These are phyloP conservation scores for Hermodice carunculata DNA, from an alignment of 2,888 invertebrate genomes.

Conservation along the genomic window DNA sequence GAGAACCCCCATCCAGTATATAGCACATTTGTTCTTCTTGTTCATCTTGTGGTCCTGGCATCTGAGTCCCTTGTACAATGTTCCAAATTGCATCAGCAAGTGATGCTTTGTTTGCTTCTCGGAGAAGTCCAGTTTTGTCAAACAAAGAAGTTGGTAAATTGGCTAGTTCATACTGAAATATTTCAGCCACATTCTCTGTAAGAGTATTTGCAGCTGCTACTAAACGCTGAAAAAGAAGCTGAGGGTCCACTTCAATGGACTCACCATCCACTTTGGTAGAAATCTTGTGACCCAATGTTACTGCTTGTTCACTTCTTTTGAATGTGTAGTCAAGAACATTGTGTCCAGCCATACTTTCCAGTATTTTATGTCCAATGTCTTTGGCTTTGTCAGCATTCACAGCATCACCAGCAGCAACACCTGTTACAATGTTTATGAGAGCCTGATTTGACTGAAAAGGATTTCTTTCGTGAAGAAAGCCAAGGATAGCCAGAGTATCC, in stretches of 20 bases:
- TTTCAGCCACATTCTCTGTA: neutral
- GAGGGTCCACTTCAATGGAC: constrained; percentile 37
- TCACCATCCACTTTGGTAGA: constrained; percentile 26
- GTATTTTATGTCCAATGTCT: constrained; percentile 30
- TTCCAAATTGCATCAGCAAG: constrained; percentile 9
- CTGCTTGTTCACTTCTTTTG: constrained; percentile 32
- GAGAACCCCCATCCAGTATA: constrained; percentile 46
- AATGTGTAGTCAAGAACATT: constrained; percentile 30
- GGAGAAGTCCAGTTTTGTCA: neutral
- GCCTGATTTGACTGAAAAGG: constrained; percentile 33
- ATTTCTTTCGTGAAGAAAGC: constrained; percentile 32
- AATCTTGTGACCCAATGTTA: constrained; percentile 26
- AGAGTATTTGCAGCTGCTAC: constrained; percentile 21
- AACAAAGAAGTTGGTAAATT: constrained; percentile 24
- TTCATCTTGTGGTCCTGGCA: neutral
- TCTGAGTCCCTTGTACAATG: neutral
- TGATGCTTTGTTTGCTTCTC: neutral
- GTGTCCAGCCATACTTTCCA: constrained; percentile 33
- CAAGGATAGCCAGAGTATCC: constrained; percentile 29
- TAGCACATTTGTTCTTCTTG: no score
- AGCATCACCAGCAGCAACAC: constrained; percentile 34
- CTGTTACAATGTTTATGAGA: constrained; percentile 44
- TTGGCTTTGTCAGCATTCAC: constrained; percentile 40
- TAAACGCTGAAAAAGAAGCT: constrained; percentile 44
- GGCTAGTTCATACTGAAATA: constrained; percentile 30